These are phyloP conservation scores for Typhlichthys eigenmanni DNA, from an alignment of 2,797 vertebrate genomes.

Conservation along the genomic window DNA sequence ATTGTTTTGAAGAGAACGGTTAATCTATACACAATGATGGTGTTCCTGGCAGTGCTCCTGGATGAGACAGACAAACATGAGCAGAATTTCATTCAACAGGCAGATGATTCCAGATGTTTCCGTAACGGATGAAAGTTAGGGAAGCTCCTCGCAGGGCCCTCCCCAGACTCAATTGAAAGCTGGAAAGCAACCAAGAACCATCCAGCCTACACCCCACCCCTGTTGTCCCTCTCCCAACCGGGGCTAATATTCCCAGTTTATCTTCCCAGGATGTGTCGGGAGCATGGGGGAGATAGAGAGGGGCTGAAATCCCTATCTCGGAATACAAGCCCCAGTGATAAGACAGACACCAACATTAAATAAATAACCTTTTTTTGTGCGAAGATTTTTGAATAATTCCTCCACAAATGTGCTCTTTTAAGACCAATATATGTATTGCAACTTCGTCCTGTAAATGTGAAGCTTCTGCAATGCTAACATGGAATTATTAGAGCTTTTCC, in stretches of 20 bases:
- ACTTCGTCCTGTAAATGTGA: too few relatives aligned
- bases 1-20: slow-evolving; percentile 53
- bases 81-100: slow-evolving; percentile 52
- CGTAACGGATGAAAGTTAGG: slow-evolving; percentile 75
- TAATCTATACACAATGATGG: slow-evolving; percentile 67
- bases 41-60: slow-evolving; percentile 62
- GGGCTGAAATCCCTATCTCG: slow-evolving; percentile 53
- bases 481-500: slow-evolving; percentile 25
- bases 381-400: too few relatives aligned
- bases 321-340: slow-evolving; percentile 54
- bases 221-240: slow-evolving; percentile 37
- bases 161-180: slow-evolving; percentile 61
- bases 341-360: slow-evolving; percentile 25
- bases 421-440: too few relatives aligned
- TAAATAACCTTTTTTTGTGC: not conserved
- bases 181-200: slow-evolving; percentile 67
- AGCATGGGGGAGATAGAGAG: slow-evolving; percentile 51
- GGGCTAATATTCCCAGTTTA: slow-evolving; percentile 65
- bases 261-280: slow-evolving; percentile 64
- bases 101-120: slow-evolving; percentile 82
- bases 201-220: slow-evolving; percentile 34
- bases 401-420: too few relatives aligned
- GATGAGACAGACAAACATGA: slow-evolving; percentile 25
- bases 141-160: slow-evolving; percentile 59
- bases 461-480: slow-evolving; percentile 9